Percentiles rank a stretch among this genome's conserved stretches.
phyloP scores from a whole-genome alignment of 2,888 invertebrate genomes.

The Romanomermis culicivorax region DNA sequence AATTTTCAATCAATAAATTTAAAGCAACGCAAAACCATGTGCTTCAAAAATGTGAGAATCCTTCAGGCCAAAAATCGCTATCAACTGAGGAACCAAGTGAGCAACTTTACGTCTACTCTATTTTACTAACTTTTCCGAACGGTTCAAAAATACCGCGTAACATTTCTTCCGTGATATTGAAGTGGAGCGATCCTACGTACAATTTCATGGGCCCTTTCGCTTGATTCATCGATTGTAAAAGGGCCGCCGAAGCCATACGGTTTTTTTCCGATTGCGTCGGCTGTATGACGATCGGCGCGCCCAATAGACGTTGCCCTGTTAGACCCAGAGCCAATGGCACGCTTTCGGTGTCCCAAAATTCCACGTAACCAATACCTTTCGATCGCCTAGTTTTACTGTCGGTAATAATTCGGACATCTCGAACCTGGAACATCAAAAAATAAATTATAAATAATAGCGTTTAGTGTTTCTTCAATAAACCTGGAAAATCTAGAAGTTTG shows the following conservation, averaged over 20 bases:
- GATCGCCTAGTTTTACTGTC: constrained; percentile 95
- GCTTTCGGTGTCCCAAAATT: constrained; percentile 91
- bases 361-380: constrained; percentile 98
- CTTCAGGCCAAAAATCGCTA: too few species aligned
- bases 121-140: constrained; percentile 58
- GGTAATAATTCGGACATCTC: constrained; percentile 90
- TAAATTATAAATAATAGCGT: constrained; percentile 3
- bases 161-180: constrained; percentile 98
- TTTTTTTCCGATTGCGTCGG: constrained; percentile 72
- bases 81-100: too few species aligned
- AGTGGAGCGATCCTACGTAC: constrained; percentile 90
- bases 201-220: constrained; percentile 80
- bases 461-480: constrained; percentile 5
- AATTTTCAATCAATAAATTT: too few species aligned
- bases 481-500: neutral
- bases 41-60: too few species aligned
- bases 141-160: constrained; percentile 91
- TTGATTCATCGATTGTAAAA: constrained; percentile 44
- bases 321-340: constrained; percentile 87
- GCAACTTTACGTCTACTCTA: too few species aligned
- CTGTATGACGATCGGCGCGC: constrained; percentile 90
- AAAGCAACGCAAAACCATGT: too few species aligned
- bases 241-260: constrained; percentile 39
- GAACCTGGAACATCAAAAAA: constrained; percentile 33
- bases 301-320: constrained; percentile 78